phyloP scores from a whole-genome alignment of 1,140 invertebrate species.

The Ridgeia piscesae region DNA sequence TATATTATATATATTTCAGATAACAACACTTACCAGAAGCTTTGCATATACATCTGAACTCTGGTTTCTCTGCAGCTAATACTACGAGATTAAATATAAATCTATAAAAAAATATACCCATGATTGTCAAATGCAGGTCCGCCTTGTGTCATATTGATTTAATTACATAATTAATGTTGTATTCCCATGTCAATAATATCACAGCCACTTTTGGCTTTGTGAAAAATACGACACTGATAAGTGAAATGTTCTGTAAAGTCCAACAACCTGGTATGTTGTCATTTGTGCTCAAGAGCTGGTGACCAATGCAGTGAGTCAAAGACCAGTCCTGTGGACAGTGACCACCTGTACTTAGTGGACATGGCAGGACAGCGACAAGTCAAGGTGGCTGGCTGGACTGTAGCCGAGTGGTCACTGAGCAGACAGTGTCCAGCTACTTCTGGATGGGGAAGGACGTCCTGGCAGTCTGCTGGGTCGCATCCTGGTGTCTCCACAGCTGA shows the following conservation, averaged over 20 bases:
- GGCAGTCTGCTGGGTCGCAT: constrained; percentile 64
- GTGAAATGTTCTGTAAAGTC: background rate
- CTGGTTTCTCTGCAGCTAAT: background rate
- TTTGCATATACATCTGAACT: background rate
- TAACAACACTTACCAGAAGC: background rate
- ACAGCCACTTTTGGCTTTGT: background rate
- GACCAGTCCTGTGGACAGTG: too few species aligned
- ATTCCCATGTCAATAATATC: background rate
- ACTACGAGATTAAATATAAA: background rate
- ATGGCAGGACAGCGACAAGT: background rate
- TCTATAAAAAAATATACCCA: background rate
- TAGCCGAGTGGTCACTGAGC: background rate
- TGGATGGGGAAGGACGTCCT: constrained; percentile 53
- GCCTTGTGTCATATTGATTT: background rate
- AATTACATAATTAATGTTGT: too few species aligned
- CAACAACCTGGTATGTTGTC: background rate
- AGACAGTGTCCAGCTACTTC: constrained; percentile 35
- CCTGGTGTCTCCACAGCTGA: constrained; percentile 90
- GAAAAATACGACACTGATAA: background rate
- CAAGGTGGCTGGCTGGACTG: background rate
- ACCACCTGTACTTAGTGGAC: background rate
- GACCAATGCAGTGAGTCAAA: too few species aligned
- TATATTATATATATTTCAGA: background rate
- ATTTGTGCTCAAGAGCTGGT: background rate
- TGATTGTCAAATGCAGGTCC: background rate